Conservation (phyloP, 2,797 vertebrate genomes). For the Podargus strigoides region DNA sequence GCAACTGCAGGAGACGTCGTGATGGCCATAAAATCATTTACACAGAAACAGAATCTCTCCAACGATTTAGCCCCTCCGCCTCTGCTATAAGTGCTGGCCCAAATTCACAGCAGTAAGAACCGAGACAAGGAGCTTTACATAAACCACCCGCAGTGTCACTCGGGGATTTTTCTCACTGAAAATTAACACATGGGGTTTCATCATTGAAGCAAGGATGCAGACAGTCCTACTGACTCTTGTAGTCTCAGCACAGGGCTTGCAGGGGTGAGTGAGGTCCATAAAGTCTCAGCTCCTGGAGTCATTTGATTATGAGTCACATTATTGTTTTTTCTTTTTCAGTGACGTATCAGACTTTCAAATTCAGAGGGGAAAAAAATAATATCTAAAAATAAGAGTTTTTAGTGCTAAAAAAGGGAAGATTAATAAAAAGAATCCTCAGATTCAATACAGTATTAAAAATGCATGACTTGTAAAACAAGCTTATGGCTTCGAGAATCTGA, state of each 20-base stretch:
- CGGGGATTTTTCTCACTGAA: not conserved
- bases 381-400: not conserved
- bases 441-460: constrained; percentile 1
- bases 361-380: not conserved
- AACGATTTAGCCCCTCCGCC: not conserved
- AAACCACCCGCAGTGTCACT: not conserved
- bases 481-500: not conserved
- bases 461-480: not conserved
- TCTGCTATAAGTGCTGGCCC: not conserved
- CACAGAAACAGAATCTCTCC: not conserved
- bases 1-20: not conserved
- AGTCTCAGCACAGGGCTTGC: not conserved
- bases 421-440: not conserved
- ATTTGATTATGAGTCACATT: not conserved
- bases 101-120: not conserved
- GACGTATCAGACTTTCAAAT: not conserved
- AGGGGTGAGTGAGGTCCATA: not conserved
- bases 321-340: not conserved
- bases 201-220: not conserved
- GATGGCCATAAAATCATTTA: constrained; percentile 14
- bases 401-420: not conserved
- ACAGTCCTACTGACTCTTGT: not conserved
- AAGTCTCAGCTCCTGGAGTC: not conserved
- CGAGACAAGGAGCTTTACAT: not conserved
- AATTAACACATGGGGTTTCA: not conserved